These are phyloP conservation scores for Hydractinia symbiolongicarpus DNA, from an alignment of 30 jellyfish, hydroid and myxozoan species.

Conservation along the genomic window DNA sequence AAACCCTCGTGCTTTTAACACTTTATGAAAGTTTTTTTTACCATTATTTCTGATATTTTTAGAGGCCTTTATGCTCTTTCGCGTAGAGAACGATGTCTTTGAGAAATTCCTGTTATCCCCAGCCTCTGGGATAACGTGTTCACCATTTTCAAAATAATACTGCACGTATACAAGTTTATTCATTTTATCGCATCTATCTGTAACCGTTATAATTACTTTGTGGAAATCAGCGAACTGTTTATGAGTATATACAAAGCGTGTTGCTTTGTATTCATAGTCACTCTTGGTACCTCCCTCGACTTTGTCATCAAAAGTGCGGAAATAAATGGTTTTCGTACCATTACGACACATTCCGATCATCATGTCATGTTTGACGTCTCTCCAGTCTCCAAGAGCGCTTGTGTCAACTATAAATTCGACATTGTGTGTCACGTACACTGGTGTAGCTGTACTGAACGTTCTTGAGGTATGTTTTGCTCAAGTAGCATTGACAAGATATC, in stretches of 20 bases:
- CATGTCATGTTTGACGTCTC: slow-evolving; percentile 38
- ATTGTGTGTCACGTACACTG: slow-evolving; percentile 31
- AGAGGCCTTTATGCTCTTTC: neutral
- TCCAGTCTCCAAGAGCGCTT: slow-evolving; percentile 19
- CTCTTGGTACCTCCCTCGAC: neutral
- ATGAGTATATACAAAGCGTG: slow-evolving; percentile 22
- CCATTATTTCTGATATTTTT: slow-evolving; percentile 15
- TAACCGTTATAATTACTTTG: slow-evolving; percentile 29
- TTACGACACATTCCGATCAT: slow-evolving; percentile 22
- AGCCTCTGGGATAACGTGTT: slow-evolving; percentile 18
- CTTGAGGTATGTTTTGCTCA: neutral
- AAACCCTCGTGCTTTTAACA: slow-evolving; percentile 25
- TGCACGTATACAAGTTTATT: slow-evolving; percentile 12
- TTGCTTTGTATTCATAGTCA: neutral
- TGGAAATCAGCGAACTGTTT: slow-evolving; percentile 26
- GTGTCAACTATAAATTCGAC: slow-evolving; percentile 40
- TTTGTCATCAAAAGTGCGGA: neutral
- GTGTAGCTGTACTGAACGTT: slow-evolving; percentile 25
- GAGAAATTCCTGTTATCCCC: neutral
- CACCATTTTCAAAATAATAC: slow-evolving; percentile 34
- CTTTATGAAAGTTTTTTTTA: slow-evolving; percentile 6
- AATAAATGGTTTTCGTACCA: slow-evolving; percentile 30
- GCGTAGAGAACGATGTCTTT: no score
- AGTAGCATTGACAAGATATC: slow-evolving; percentile 1
- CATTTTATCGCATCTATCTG: neutral